Evolutionary conservation across 2,888 invertebrate genomes (phyloP).

Genomic region (Blastobasis lacticolella): DNA sequence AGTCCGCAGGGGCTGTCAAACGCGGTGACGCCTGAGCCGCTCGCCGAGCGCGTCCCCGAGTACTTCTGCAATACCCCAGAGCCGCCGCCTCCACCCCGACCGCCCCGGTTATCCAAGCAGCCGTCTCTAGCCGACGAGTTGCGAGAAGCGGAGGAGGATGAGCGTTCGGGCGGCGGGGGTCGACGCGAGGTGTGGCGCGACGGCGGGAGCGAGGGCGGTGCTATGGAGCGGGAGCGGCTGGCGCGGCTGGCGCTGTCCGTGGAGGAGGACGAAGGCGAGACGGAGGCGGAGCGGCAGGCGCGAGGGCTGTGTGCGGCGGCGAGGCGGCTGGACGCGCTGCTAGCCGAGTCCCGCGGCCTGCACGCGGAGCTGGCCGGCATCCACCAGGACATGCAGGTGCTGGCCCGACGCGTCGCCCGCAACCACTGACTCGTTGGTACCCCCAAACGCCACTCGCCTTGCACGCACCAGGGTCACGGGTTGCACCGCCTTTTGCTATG

Average conservation of each 20-base stretch:
- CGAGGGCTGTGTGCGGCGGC: conserved; percentile 42
- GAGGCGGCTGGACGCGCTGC: conserved; percentile 53
- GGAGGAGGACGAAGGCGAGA: conserved; percentile 51
- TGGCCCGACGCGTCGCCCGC: conserved; percentile 58
- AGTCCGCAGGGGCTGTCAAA: conserved; percentile 35
- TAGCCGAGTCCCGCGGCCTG: conserved; percentile 58
- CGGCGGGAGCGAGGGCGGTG: conserved; percentile 36
- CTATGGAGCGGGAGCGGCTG: conserved; percentile 54
- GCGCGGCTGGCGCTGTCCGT: conserved; percentile 59
- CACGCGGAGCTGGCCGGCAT: conserved; percentile 64
- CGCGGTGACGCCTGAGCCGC: conserved; percentile 32
- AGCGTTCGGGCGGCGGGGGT: conserved; percentile 27
- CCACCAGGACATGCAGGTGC: conserved; percentile 71
- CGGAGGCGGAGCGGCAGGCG: conserved; percentile 24
- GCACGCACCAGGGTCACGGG: background rate
- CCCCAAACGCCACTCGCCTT: conserved; percentile 31
- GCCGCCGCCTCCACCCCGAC: background rate
- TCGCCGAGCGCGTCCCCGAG: conserved; percentile 11
- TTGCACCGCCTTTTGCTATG: conserved; percentile 21
- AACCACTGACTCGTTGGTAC: conserved; percentile 63
- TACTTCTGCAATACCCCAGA: background rate
- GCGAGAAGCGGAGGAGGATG: conserved; percentile 53
- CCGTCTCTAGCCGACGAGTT: conserved; percentile 59
- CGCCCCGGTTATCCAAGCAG: conserved; percentile 11
- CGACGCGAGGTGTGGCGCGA: conserved; percentile 35